A percentile compares a stretch with the other conserved stretches of the same genome.
Evolutionary conservation across 1,140 invertebrate species (phyloP).

Genomic region (Charaxes varanes): DNA sequence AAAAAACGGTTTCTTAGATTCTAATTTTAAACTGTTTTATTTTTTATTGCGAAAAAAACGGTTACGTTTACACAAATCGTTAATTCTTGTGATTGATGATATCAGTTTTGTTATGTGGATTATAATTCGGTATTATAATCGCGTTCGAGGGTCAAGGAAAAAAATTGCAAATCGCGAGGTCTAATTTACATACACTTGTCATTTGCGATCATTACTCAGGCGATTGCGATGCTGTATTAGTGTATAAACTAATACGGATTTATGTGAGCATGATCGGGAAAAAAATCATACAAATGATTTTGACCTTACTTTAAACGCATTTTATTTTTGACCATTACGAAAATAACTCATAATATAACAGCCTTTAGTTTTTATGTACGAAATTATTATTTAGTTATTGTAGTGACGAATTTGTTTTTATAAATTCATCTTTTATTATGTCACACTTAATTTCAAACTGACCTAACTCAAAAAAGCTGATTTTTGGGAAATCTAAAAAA

Average conservation of each 20-base stretch:
- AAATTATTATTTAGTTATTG: no score
- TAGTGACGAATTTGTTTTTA: no score
- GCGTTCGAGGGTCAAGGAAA: slow-evolving; percentile 9
- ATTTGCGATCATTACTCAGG: slow-evolving; percentile 15
- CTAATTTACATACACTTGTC: slow-evolving; percentile 16
- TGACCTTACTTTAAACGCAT: slow-evolving; percentile 6
- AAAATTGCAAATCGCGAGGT: slow-evolving; percentile 10
- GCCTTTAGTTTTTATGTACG: no score
- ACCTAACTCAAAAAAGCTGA: no score
- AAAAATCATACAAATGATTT: slow-evolving; percentile 5
- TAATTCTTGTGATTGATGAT: slow-evolving; percentile 9
- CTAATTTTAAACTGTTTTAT: slow-evolving; percentile 1
- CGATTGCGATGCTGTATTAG: slow-evolving; percentile 6
- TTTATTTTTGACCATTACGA: no score
- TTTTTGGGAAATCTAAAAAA: no score
- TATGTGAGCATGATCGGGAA: not conserved
- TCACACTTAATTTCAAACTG: no score
- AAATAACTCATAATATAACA: no score
- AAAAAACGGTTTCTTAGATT: not conserved
- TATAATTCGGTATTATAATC: no score
- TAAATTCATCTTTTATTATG: no score
- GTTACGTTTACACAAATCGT: not conserved
- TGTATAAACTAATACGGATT: slow-evolving; percentile 2
- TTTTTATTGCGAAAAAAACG: no score
- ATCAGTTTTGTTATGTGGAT: slow-evolving; percentile 10